Base-by-base conservation (phyloP, 2,797 vertebrate genomes). In the Tolypeutes matacus region DNA sequence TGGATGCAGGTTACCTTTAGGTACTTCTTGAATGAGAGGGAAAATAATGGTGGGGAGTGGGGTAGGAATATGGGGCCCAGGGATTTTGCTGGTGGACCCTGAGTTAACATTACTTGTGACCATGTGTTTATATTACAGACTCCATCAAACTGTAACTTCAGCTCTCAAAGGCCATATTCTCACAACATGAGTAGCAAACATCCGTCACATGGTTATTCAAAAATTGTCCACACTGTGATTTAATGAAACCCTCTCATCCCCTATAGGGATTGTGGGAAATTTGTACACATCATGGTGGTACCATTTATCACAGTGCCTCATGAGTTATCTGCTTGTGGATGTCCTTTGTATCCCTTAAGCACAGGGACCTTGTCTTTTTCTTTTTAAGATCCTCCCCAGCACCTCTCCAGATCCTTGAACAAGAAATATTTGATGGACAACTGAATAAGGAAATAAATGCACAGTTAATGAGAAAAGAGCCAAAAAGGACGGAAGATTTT, bases 111-210 rank as follows among this genome's bases (percentile, higher is more conserved):
- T 82, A 80, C 67, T 70, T 72, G 11, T 95, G 70, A 82, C 72
- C 39, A 13, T 42, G 49, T 70, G 21, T 64, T 84, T 87, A 27
- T 10, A 27, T 23, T 81, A 85, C 31, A 77, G 13, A 56, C 73
- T 69, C 62, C 23, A 92, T 64, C 49, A 94, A 91, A 72, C 5
- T 7, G 67, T 27, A 81, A 34, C 29, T 72, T 96, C 51, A 82
- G 42, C 82, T 88, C 36, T 73, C 51, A 92, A 73, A 94, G 86
- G 72, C 81, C 78, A 82, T 36, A 78, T 49, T 89, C 46, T 94
- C 56, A 72, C 9, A 34, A 81, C 20, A 76, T 15, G 18, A 82
- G n/a, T n/a, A 42, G 5, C 49, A 80, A 49, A 13, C 23, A 82
- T 84, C 67, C 56, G 15, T 67, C 56, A 83, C 13, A 39, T 27